Conservation (phyloP, 1,140 invertebrate genomes). For the Oncopodura yosiiana region DNA sequence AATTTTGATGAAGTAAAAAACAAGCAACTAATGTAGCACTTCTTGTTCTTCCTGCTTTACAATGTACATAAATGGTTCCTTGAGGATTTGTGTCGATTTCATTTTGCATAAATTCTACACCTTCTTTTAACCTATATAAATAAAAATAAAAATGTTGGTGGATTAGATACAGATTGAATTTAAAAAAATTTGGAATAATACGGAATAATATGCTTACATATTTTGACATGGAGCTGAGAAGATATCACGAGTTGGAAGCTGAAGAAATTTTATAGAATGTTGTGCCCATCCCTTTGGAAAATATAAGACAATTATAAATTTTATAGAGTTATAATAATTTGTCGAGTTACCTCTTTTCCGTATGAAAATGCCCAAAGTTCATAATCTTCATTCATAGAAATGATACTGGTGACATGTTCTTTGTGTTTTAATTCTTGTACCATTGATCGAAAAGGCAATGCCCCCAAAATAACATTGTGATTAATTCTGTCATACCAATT, state of each 20-base stretch:
- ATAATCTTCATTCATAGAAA: constrained; percentile 97
- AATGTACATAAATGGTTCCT: constrained; percentile 88
- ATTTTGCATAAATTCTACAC: constrained; percentile 83
- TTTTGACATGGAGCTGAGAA: constrained; percentile 84
- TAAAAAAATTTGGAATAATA: no score
- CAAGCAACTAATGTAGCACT: constrained; percentile 94
- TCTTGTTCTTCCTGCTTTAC: constrained; percentile 91
- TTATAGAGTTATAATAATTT: no score
- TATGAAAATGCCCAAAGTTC: constrained; percentile 76
- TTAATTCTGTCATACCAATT: constrained; percentile 93
- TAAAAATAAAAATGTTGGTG: no score
- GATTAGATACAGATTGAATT: no score
- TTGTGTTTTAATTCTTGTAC: constrained; percentile 58
- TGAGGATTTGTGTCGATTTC: no score
- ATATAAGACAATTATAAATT: constrained; percentile 36
- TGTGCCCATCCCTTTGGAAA: constrained; percentile 65
- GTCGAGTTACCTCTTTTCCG: constrained; percentile 54
- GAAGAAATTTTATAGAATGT: constrained; percentile 73
- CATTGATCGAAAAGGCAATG: constrained; percentile 79
- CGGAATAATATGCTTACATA: no score
- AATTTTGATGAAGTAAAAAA: no score
- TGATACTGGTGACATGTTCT: constrained; percentile 81
- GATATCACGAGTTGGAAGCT: constrained; percentile 86
- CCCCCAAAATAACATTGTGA: constrained; percentile 85
- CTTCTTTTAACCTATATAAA: constrained; percentile 66